A percentile compares a stretch with the other conserved stretches of the same genome.
Conservation (phyloP, 2,888 invertebrate genomes). For the Melanostoma scalare region DNA sequence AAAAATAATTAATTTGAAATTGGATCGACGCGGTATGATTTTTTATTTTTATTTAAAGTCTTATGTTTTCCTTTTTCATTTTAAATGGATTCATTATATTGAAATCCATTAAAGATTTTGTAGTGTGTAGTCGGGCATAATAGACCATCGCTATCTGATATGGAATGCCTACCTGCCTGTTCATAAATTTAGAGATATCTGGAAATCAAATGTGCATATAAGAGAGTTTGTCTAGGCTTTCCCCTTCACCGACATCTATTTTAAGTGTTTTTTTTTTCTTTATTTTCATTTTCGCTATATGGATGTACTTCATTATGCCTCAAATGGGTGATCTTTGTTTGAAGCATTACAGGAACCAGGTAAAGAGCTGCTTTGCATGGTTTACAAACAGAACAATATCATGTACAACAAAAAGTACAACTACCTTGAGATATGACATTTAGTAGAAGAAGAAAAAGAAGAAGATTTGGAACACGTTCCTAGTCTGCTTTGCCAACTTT, state of each 20-base stretch:
- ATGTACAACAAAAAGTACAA: neutral
- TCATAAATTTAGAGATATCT: constrained; percentile 68
- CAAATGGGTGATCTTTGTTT: neutral
- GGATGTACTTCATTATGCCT: neutral
- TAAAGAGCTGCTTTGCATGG: neutral
- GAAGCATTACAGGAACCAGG: neutral
- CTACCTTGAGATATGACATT: constrained; percentile 34
- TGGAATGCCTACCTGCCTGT: constrained; percentile 20
- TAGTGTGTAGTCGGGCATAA: constrained; percentile 44
- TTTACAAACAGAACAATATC: neutral
- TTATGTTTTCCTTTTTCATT: constrained; percentile 13
- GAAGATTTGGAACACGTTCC: neutral
- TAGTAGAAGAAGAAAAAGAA: constrained; percentile 12
- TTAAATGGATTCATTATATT: constrained; percentile 53
- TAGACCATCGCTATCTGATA: constrained; percentile 64
- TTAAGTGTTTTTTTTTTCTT: constrained; percentile 10
- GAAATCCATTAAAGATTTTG: constrained; percentile 39
- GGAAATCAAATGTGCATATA: constrained; percentile 43
- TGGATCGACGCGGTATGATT: constrained; percentile 11
- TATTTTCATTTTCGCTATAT: neutral
- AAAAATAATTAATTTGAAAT: constrained; percentile 50
- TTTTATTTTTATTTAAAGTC: constrained; percentile 17
- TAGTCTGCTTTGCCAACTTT: neutral
- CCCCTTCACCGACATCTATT: constrained; percentile 61
- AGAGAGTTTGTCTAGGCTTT: constrained; percentile 38